Evolutionary conservation across 2,797 vertebrate genomes (phyloP).

Genomic region (Hippopotamyrus pictus): DNA sequence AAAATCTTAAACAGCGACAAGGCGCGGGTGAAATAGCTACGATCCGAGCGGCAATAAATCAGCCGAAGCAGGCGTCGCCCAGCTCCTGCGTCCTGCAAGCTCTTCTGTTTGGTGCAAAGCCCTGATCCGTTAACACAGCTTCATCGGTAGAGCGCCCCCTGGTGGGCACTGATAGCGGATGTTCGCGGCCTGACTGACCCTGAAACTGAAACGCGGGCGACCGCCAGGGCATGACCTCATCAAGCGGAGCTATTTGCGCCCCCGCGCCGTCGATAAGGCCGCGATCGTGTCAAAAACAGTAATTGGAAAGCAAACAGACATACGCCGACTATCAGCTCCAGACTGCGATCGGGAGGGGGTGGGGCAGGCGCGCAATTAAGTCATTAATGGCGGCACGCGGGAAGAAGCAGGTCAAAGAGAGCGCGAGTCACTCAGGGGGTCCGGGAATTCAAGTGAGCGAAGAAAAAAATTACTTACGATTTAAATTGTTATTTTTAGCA

Average conservation of each 20-base stretch:
- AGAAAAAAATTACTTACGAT: neutral
- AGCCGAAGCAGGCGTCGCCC: neutral
- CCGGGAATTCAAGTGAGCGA: neutral
- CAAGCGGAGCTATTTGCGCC: too few relatives aligned
- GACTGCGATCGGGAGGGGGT: too few relatives aligned
- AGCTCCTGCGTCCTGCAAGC: neutral
- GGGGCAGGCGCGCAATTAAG: neutral
- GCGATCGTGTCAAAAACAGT: neutral
- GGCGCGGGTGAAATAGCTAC: neutral
- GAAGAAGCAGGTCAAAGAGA: neutral
- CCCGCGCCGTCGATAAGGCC: neutral
- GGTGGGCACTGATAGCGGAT: neutral
- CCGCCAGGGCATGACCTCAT: neutral
- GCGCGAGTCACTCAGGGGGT: neutral
- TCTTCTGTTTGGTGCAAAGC: neutral
- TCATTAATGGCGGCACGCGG: neutral
- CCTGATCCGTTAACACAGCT: neutral
- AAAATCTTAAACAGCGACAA: neutral
- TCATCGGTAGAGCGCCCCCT: neutral
- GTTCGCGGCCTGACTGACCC: neutral
- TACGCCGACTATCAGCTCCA: neutral
- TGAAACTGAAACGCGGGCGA: neutral
- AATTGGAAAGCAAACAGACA: neutral
- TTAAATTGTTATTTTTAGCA: conserved; percentile 7
- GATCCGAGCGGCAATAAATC: neutral